Conservation (phyloP, 2,113 vertebrate species). For the Lampris incognitus region DNA sequence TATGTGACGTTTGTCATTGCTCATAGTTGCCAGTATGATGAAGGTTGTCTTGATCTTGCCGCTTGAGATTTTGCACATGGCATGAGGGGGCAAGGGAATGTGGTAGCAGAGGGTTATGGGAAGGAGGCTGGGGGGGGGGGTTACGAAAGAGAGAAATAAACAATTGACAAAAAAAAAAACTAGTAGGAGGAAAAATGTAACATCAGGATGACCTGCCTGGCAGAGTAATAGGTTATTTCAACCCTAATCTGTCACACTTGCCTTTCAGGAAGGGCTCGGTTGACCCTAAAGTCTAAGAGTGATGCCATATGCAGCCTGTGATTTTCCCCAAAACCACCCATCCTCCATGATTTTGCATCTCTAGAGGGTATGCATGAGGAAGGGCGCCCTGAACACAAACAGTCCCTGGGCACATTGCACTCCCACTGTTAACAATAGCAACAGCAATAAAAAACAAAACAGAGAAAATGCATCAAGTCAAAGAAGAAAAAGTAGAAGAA, state of each 20-base stretch:
- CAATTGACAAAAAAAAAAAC: constrained; percentile 31
- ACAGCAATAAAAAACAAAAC: neutral
- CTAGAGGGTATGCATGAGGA: neutral
- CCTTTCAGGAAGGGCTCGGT: constrained; percentile 28
- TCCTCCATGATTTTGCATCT: neutral
- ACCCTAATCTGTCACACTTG: constrained; percentile 29
- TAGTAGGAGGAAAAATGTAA: constrained; percentile 47
- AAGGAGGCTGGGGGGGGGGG: constrained; percentile 12
- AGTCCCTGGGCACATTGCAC: neutral
- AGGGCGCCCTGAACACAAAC: neutral
- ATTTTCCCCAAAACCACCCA: neutral
- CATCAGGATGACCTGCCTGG: constrained; percentile 9
- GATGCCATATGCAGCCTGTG: constrained; percentile 41
- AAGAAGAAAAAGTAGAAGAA: no score
- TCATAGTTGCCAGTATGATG: constrained; percentile 39
- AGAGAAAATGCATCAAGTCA: no score
- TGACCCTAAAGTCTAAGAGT: constrained; percentile 47
- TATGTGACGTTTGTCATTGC: constrained; percentile 57
- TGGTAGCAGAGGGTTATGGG: constrained; percentile 23
- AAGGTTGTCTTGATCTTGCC: constrained; percentile 72
- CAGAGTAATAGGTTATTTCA: constrained; percentile 12
- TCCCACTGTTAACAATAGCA: neutral
- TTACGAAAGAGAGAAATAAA: constrained; percentile 17
- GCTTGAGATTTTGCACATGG: constrained; percentile 54
- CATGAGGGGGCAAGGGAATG: constrained; percentile 5